Base-by-base conservation (phyloP, 2,797 vertebrate species). In the Sebastes vulpes region DNA sequence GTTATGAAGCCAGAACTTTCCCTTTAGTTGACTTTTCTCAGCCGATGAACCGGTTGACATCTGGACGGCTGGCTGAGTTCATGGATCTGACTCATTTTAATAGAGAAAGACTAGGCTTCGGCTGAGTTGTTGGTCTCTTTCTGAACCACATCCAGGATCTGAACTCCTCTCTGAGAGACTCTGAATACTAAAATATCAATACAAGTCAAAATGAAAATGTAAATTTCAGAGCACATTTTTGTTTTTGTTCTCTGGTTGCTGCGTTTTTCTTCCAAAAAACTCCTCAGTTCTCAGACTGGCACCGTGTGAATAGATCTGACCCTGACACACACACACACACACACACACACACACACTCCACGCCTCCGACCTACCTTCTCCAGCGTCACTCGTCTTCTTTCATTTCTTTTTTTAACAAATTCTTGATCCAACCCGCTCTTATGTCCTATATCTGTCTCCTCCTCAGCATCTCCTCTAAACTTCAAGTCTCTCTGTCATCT, bases 401-500 rank as follows among this genome's bases (percentile, higher is more conserved):
- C 20, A 4, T 48, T 25, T 56, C 5, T 66, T 46, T 20, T 5
- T 57, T 48, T 48, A 18, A 7, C 38, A 32, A 20, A 26, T 21
- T 57, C 6, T 69, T 71, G 29, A 67, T 72, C 77, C 52, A 38
- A 3, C 23, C 2, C 3, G 0, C 52, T 18, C 58, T 65, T 0
- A 3, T 23, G n/a, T 73, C 73, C 52, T 25, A 20, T 38, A 23
- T 5, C 38, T 26, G 31, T 81, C 59, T 69, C 50, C 68, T 12
- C 66, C n/a, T 23, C 48, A 69, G 25, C 35, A 1, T 60, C 61
- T 71, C 0, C 23, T 74, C 29, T 75, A n/a, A 50, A 28, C 75
- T 72, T 68, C 28, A 46, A 38, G 10, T 61, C 28, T 59, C 4
- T 20, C 73, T 71, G 42, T 84, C 52, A 7, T 69, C 80, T 80